Evolutionary conservation across 2,113 vertebrate genomes (phyloP).

Genomic region (Pluvianellus socialis): DNA sequence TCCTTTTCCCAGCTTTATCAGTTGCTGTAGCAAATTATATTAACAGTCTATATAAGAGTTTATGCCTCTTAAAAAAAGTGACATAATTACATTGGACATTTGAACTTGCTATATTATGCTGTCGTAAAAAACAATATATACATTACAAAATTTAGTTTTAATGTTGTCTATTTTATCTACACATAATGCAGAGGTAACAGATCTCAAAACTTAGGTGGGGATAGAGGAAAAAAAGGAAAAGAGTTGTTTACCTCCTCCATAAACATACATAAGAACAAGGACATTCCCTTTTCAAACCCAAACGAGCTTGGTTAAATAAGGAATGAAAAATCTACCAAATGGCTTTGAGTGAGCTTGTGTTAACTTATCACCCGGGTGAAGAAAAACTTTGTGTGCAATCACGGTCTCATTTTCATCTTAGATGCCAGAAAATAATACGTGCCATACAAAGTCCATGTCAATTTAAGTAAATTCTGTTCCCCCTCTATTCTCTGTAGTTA

Average conservation of each 20-base stretch:
- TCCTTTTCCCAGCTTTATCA: not conserved
- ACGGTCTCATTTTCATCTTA: not conserved
- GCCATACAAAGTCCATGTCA: not conserved
- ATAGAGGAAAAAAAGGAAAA: not conserved
- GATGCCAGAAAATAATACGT: not conserved
- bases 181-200: not conserved
- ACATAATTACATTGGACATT: not conserved
- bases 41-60: not conserved
- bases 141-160: not conserved
- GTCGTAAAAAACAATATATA: not conserved
- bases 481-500: not conserved
- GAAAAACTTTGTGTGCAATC: not conserved
- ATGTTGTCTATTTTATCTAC: not conserved
- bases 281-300: not conserved
- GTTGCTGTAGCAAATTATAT: not conserved
- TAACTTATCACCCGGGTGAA: not conserved
- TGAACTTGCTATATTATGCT: not conserved
- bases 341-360: not conserved
- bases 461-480: not conserved
- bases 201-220: not conserved
- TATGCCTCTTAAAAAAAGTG: not conserved
- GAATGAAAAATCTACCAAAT: not conserved
- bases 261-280: not conserved
- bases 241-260: not conserved
- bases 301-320: not conserved